Base-by-base conservation (phyloP, 2,113 vertebrate genomes). In the Etheostoma cragini region DNA sequence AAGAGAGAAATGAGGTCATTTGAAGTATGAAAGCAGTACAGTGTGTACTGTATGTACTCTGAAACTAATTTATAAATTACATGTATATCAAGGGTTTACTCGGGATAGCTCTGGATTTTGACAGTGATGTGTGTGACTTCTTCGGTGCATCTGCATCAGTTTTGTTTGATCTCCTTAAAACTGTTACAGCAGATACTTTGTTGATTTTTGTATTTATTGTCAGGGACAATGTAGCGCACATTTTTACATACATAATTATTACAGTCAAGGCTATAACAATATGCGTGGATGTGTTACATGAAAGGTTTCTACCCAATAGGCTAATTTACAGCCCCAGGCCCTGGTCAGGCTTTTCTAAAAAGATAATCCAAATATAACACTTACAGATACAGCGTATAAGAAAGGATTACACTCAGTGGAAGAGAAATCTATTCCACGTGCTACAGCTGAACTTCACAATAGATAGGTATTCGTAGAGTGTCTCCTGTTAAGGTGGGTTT, bases 371-470 rank as follows among this genome's bases (percentile, higher is more conserved):
- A 30, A 30, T 30, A 30, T 30, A 30, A 30, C 4, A 30, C 50
- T n/a, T 42, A 42, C 8, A 38, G 38, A 10, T 38, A 38, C 19
- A 52, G 26, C 17, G 6, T 64, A 75, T 22, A 83, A 24, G 16
- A 17, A 14, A 19, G 30, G 62, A 76, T 73, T 56, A 38, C n/a
- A 71, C n/a, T 65, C 33, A 42, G 46, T 16, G 24, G 35, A 22
- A 30, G 61, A 38, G 24, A 73, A 69, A 82, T 53, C 49, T 14
- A 68, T 56, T 69, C 26, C 38, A 24, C 46, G 50, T 56, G 21
- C 69, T 54, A 15, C 52, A 64, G 47, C 45, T 78, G 74, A 87
- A 82, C 78, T 81, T 80, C 74, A 75, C 50, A 67, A 65, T 2
- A 74, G 65, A 76, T 14, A 24, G 21, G 26, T 45, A 62, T 72